Base-by-base conservation (phyloP, 2,888 invertebrate species). In the Megaustenia siamemsis region DNA sequence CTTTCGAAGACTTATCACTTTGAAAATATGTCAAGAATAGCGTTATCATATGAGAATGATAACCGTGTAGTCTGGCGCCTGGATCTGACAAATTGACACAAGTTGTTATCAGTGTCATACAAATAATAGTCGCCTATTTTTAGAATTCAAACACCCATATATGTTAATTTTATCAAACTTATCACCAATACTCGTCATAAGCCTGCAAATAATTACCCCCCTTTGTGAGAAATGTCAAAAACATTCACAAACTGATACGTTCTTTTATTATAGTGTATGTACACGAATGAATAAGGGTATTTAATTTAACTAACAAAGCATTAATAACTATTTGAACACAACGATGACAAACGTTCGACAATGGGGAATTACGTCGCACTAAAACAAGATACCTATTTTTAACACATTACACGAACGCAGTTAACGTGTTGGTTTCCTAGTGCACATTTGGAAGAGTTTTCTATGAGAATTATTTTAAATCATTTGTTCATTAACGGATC, bases 11-110 rank as follows among this genome's bases (percentile, higher is more conserved):
- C 68, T 68, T 68, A 68, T 68, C 68, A 68, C 12, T 32, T 68
- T 10, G 35, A 68, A 68, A 68, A 24, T 68, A 68, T 35, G 68
- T 68, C 68, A 68, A 68, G 68, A 68, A 68, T 18, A 35, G 38
- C 35, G 68, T 68, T 60, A 38, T 68, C 68, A 68, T 24, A 15
- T 38, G 8, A 18, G 68, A 15, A 68, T 68, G 68, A 35, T 35
- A 35, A 68, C 21, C n/a, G 32, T 68, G 38, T 68, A 68, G 24
- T 68, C 35, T 18, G 35, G 6, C 21, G 68, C 68, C 63, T 2
- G 35, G 68, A 38, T 5, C 35, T 35, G 68, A 68, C 38, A 35
- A 68, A 68, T 68, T 68, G 15, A 35, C 68, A 68, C 35, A 4
- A 38, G 35, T 38, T 15, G 24, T 35, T 35, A 68, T 35, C 68